Conservation (phyloP, 2,113 vertebrate genomes). For the Cebidichthys violaceus region DNA sequence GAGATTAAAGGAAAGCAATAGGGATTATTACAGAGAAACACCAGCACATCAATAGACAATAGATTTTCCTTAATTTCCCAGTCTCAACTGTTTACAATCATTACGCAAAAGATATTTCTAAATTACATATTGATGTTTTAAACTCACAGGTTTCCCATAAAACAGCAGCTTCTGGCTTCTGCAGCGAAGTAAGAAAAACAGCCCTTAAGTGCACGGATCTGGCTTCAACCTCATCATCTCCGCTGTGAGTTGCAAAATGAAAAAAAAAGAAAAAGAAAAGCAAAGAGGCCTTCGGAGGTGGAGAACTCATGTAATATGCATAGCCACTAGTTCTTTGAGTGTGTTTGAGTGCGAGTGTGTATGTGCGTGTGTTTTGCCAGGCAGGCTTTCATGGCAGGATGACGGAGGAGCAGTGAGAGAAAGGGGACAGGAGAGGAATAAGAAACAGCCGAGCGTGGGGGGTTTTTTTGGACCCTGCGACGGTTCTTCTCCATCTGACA, state of each 20-base stretch:
- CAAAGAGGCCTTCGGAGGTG: constrained; percentile 70
- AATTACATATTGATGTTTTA: constrained; percentile 28
- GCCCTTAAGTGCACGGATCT: constrained; percentile 59
- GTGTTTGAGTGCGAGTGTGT: constrained; percentile 32
- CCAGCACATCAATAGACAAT: constrained; percentile 7
- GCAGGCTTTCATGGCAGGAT: constrained; percentile 60
- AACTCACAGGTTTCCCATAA: constrained; percentile 21
- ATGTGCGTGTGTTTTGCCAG: constrained; percentile 26
- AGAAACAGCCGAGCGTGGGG: constrained; percentile 40
- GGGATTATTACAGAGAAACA: constrained; percentile 13
- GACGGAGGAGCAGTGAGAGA: constrained; percentile 51
- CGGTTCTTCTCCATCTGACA: constrained; percentile 35
- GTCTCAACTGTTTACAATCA: constrained; percentile 32
- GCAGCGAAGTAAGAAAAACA: constrained; percentile 43
- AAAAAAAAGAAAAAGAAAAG: constrained; percentile 36
- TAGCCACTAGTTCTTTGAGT: constrained; percentile 57
- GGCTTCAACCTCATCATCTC: constrained; percentile 69
- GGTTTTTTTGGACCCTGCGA: constrained; percentile 17
- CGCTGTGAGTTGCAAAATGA: constrained; percentile 66
- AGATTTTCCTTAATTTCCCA: constrained; percentile 45
- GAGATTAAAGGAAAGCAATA: constrained; percentile 3
- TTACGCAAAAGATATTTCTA: constrained; percentile 22
- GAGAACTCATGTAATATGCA: constrained; percentile 81
- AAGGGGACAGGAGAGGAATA: constrained; percentile 60
- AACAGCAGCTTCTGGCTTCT: constrained; percentile 36